Base-by-base conservation (phyloP, 2,888 invertebrate species). In the Drosophila neoperkinsi region DNA sequence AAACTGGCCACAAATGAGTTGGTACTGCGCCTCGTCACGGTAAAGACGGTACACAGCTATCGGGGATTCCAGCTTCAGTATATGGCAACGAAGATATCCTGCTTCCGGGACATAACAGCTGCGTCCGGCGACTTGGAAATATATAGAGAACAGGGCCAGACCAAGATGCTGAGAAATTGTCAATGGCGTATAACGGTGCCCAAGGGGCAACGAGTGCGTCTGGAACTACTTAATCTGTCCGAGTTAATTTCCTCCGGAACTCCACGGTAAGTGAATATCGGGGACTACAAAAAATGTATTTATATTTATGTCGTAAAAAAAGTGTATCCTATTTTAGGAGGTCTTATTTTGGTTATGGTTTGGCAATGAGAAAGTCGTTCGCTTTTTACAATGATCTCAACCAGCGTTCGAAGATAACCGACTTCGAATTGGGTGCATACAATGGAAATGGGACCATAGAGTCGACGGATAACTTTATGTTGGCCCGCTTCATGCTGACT, bases 101-200 rank as follows among this genome's bases (percentile, higher is more conserved):
- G 98, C 92, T 97, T 96, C 18, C 96, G 95, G 31, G 85, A 80
- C 0, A 77, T 97, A 2, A 94, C 93, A 9, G 94, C 95, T 1
- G 93, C 95, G 21, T 94, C 94, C 51, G 98, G 98, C 0, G 62
- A 67, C 16, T 56, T 90, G 25, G 62, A 69, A 7, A 51, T 80
- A 3, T 65, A 34, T 9, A 36, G n/a, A 31, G 55, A 10, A 9
- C 33, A 38, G 11, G 25, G 11, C 4, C 31, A 28, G 2, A 0
- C 25, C 3, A 9, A 0, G 4, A n/a, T 6, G 43, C 0, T 21
- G 7, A 57, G 58, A 62, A 92, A 93, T 49, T 97, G 97, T 84
- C 92, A 93, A 10, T 97, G 97, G 97, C 93, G 75, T n/a, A 96
- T 96, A n/a, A 94, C 90, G 6, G 96, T 95, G 1, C 95, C 96